Base-by-base conservation (phyloP, 2,888 invertebrate genomes). In the Phorcus lineatus region DNA sequence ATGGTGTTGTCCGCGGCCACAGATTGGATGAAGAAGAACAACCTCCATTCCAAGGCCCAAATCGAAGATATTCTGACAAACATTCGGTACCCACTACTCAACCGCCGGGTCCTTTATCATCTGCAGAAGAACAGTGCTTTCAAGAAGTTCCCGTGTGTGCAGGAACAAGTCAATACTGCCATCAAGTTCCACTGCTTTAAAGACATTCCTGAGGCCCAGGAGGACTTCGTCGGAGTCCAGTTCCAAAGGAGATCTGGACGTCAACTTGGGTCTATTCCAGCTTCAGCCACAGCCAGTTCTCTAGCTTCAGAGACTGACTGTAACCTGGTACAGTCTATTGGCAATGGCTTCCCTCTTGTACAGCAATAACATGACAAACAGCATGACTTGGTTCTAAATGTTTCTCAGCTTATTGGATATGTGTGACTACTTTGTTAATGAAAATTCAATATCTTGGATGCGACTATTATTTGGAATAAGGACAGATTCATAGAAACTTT, bases 1-100 rank as follows among this genome's bases (percentile, higher is more conserved):
- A 83, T 89, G 24, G 88, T 91, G 62, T 84, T 91, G 28, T 89
- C 88, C 13, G 88, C 91, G 19, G 90, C 91, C 17, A 91, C 91
- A 7, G 90, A 89, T 77, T 91, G 90, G 90, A 91, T 91, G 91
- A 91, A 91, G 85, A 86, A 87, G 80, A 91, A 90, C 82, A 88
- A 86, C 57, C 83, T 91, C 17, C 88, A 89, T 77, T 90, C 90
- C 82, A 90, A 90, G 80, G 85, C 85, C 9, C 85, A 87, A 74
- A 91, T 91, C 54, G 90, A 91, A 83, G 89, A 89, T 70, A 90
- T 91, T 74, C 84, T 91, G 28, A 85, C 89, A 19, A 89, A 89
- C 79, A 91, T 91, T 79, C 87, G 90, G 70, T 91, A 91, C 82
- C 91, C 91, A 1, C 82, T 89, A 22, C 85, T 91, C 55, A 87